A percentile compares a stretch with the other conserved stretches of the same genome.
Evolutionary conservation across 2,797 vertebrate genomes (phyloP).

Genomic region (Petrocephalus sullivani): DNA sequence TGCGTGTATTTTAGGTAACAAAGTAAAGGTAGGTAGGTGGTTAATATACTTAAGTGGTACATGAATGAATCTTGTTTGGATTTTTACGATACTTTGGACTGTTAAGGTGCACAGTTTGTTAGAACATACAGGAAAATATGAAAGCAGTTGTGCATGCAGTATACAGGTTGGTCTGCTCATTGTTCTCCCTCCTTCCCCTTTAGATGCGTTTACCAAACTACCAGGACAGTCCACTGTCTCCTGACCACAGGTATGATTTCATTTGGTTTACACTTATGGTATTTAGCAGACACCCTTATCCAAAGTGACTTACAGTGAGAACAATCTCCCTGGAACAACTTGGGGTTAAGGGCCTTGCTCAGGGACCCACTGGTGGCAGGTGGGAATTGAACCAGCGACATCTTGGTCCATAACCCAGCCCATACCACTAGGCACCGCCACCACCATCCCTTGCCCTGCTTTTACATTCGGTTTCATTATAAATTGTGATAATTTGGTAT

Average conservation of each 20-base stretch:
- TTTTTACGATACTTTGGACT: background rate
- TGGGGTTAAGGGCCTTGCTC: too few relatives aligned
- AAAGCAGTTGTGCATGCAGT: background rate
- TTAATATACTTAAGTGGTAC: background rate
- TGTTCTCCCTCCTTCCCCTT: background rate
- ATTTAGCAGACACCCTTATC: too few relatives aligned
- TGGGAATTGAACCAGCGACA: too few relatives aligned
- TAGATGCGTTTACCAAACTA: slow-evolving; percentile 19
- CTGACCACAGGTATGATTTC: slow-evolving; percentile 22
- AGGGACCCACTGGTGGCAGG: too few relatives aligned
- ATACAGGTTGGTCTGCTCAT: too few relatives aligned
- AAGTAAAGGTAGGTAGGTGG: background rate
- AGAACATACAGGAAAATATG: background rate
- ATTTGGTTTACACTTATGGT: background rate
- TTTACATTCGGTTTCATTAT: background rate
- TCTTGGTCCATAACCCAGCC: too few relatives aligned
- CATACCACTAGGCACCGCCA: too few relatives aligned
- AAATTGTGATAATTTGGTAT: too few relatives aligned
- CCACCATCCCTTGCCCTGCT: too few relatives aligned
- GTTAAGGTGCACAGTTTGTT: background rate
- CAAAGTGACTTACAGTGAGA: too few relatives aligned
- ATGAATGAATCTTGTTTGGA: background rate
- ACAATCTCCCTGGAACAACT: too few relatives aligned
- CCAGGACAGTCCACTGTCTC: background rate
- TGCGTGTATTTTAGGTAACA: background rate